A percentile compares a stretch with the other conserved stretches of the same genome.
These are phyloP conservation scores for Strix uralensis DNA, from an alignment of 2,113 vertebrate genomes.

Conservation along the genomic window DNA sequence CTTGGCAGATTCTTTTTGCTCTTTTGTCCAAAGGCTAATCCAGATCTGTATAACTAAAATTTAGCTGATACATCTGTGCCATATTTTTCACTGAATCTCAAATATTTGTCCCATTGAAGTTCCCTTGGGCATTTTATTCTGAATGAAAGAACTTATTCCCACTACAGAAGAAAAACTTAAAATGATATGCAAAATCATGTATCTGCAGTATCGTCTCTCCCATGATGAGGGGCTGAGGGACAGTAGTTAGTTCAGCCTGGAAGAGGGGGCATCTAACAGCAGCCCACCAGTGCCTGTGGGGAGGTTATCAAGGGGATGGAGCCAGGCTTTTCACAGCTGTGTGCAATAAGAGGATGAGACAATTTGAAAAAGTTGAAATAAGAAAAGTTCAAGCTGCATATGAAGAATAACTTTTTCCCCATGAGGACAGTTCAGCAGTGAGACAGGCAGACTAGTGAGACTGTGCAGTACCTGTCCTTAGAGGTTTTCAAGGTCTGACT, in stretches of 20 bases:
- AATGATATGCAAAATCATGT: background rate
- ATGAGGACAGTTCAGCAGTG: background rate
- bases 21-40: background rate
- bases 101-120: background rate
- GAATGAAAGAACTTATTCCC: background rate
- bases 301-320: background rate
- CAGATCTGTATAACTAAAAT: background rate
- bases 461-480: background rate
- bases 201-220: background rate
- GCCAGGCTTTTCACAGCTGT: background rate
- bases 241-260: background rate
- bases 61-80: background rate
- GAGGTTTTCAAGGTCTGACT: background rate
- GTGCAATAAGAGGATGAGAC: rapidly evolving
- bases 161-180: background rate
- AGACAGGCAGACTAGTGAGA: background rate
- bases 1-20: background rate
- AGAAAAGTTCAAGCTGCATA: background rate
- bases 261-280: background rate
- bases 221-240: background rate
- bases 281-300: rapidly evolving
- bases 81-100: background rate
- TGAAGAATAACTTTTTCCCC: background rate
- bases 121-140: background rate
- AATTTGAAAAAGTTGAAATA: background rate